These are phyloP conservation scores for Crypturellus tataupa DNA, from an alignment of 2,797 vertebrate species.

Conservation along the genomic window DNA sequence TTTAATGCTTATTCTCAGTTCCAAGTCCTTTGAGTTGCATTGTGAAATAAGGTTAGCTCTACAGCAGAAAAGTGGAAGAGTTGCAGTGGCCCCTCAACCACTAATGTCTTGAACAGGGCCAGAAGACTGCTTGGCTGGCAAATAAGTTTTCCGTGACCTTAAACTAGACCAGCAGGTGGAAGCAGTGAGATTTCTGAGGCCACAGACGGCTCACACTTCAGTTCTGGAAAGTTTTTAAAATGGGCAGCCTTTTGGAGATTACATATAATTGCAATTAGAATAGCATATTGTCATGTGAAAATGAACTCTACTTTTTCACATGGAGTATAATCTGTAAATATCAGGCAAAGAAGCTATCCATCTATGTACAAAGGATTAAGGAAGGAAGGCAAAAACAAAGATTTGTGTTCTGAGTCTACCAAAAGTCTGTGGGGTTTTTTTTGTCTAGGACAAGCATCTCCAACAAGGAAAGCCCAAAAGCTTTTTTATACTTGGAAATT, in stretches of 20 bases:
- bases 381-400: not conserved
- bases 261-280: not conserved
- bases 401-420: not conserved
- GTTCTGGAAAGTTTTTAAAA: not conserved
- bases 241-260: not conserved
- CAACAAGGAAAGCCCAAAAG: not conserved
- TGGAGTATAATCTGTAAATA: not conserved
- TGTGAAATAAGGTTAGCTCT: not conserved
- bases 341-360: not conserved
- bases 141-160: not conserved
- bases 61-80: not conserved
- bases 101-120: not conserved
- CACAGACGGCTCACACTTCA: not conserved
- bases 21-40: not conserved
- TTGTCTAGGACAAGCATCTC: not conserved
- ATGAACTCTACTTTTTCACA: not conserved
- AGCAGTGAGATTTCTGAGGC: not conserved
- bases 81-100: not conserved
- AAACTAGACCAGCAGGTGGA: not conserved
- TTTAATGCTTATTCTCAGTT: not conserved
- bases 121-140: not conserved
- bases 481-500: not conserved
- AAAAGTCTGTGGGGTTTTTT: not conserved
- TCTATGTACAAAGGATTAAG: not conserved
- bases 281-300: not conserved